Percentiles rank a stretch among this genome's conserved stretches.
phyloP scores from a whole-genome alignment of 2,113 vertebrate species.

The Trachemys scripta region DNA sequence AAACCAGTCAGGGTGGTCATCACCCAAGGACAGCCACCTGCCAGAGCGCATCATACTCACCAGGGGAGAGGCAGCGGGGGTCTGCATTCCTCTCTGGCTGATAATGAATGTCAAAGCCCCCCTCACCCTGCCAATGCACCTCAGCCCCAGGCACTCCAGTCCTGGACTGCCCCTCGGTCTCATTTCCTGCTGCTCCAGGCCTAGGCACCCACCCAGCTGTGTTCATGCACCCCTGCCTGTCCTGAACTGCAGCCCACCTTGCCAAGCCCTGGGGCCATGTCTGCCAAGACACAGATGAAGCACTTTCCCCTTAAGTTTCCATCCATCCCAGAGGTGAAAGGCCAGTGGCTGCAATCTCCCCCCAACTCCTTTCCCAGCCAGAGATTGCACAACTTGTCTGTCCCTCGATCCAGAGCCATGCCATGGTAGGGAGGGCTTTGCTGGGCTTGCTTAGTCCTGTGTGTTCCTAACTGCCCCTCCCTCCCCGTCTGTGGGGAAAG shows the following conservation, averaged over 20 bases:
- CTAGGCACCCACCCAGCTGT: background rate
- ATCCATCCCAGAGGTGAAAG: background rate
- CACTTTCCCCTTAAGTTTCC: background rate
- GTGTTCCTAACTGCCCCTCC: background rate
- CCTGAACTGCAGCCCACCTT: background rate
- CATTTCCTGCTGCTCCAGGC: background rate
- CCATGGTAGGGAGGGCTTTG: background rate
- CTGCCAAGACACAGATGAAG: background rate
- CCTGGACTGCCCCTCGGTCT: background rate
- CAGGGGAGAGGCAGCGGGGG: too few relatives aligned
- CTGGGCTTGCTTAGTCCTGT: background rate
- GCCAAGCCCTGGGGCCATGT: background rate
- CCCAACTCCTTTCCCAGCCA: background rate
- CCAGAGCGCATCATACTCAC: background rate
- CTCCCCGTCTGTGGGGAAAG: background rate
- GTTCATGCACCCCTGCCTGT: background rate
- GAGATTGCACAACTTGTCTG: background rate
- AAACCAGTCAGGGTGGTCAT: background rate
- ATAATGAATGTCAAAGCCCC: background rate
- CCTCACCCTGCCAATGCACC: background rate
- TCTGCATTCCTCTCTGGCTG: background rate
- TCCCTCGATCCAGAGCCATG: background rate
- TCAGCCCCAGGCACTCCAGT: background rate
- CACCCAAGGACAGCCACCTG: background rate
- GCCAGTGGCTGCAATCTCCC: background rate